A percentile compares a stretch with the other conserved stretches of the same genome.
These are phyloP conservation scores for Copidosoma aretas DNA, from an alignment of 2,888 invertebrate species.

Conservation along the genomic window DNA sequence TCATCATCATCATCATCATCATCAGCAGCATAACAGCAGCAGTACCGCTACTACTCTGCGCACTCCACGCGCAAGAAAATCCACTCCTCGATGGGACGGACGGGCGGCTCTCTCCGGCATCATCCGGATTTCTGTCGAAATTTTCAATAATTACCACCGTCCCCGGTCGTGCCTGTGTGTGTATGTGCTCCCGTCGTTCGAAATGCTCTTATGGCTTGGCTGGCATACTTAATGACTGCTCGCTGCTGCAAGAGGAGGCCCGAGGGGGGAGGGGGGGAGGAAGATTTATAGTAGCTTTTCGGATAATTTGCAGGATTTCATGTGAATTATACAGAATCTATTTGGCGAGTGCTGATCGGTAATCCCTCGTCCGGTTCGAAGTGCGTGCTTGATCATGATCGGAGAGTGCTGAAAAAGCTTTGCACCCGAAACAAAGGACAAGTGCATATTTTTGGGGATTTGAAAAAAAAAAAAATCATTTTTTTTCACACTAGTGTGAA, in stretches of 20 bases:
- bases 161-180: neutral
- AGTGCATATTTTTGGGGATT: too few relatives aligned
- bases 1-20: neutral
- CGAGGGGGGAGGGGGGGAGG: neutral
- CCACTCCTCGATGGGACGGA: neutral
- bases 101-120: neutral
- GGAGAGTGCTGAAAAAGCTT: neutral
- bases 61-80: neutral
- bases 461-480: too few relatives aligned
- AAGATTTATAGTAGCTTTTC: constrained; percentile 15
- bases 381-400: neutral
- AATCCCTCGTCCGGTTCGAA: constrained; percentile 4
- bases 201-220: neutral
- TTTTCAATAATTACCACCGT: constrained; percentile 14
- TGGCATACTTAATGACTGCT: constrained; percentile 21
- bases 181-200: neutral
- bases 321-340: constrained; percentile 17
- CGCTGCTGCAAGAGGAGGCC: too few relatives aligned
- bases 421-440: too few relatives aligned
- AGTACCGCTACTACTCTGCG: neutral
- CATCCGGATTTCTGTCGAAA: neutral
- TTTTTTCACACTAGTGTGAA: too few relatives aligned
- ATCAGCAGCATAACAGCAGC: neutral
- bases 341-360: constrained; percentile 5
- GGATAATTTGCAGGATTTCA: constrained; percentile 17